A percentile compares a stretch with the other conserved stretches of the same genome.
phyloP scores from a whole-genome alignment of 2,888 invertebrate genomes.

The Drosophila ochracea region DNA sequence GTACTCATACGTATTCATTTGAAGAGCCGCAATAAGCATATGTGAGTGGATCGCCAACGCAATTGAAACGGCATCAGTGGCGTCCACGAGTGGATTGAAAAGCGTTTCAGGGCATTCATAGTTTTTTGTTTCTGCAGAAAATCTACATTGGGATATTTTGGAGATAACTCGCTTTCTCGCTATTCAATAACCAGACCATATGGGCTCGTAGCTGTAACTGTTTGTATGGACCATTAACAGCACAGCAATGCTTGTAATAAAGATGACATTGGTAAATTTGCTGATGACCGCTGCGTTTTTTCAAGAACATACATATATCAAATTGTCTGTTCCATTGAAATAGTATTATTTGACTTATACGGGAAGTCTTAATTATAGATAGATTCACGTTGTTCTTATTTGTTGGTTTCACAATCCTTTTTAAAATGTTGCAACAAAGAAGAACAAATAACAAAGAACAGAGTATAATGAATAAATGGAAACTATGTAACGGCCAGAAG shows the following conservation, averaged over 20 bases:
- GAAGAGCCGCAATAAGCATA: constrained; percentile 5
- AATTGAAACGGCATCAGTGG: constrained; percentile 50
- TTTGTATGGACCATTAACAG: constrained; percentile 62
- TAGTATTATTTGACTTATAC: not conserved
- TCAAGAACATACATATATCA: constrained; percentile 61
- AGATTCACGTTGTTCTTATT: not conserved
- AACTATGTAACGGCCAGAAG: not conserved
- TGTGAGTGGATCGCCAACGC: constrained; percentile 18
- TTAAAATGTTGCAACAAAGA: not conserved
- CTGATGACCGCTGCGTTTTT: constrained; percentile 55
- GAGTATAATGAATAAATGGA: not conserved
- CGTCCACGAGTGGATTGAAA: constrained; percentile 62
- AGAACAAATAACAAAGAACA: no score
- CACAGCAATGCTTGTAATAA: constrained; percentile 67
- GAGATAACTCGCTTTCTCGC: constrained; percentile 34
- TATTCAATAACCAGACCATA: constrained; percentile 23
- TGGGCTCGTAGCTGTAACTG: constrained; percentile 1
- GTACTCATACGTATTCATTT: not conserved
- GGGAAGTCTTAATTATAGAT: not conserved
- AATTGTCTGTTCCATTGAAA: constrained; percentile 35
- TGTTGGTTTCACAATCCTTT: not conserved
- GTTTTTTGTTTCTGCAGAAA: constrained; percentile 25
- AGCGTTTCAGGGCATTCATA: constrained; percentile 51
- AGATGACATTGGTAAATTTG: constrained; percentile 73
- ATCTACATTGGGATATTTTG: constrained; percentile 37